phyloP scores from a whole-genome alignment of 1,140 invertebrate genomes.

The Pararge aegeria region DNA sequence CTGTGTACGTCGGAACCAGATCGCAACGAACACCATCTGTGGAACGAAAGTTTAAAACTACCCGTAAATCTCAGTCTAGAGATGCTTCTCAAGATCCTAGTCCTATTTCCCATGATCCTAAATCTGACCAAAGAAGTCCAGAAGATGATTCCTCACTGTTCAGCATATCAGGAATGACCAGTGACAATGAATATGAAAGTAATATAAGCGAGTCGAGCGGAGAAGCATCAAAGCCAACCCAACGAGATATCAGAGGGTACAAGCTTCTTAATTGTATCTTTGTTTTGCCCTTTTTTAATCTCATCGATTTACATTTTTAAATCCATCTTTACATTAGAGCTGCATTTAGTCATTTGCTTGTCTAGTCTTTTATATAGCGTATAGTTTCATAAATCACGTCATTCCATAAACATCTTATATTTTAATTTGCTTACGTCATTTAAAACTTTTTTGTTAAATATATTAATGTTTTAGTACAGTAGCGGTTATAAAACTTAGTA shows the following conservation, averaged over 20 bases:
- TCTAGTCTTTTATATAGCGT: neutral
- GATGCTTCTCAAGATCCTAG: constrained; percentile 70
- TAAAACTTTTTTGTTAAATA: too few species aligned
- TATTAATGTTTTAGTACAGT: too few species aligned
- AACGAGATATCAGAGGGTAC: constrained; percentile 73
- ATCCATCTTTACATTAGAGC: constrained; percentile 18
- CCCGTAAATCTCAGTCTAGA: constrained; percentile 58
- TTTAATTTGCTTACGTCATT: too few species aligned
- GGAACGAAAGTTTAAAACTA: constrained; percentile 54
- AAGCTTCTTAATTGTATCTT: constrained; percentile 66
- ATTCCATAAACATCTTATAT: neutral
- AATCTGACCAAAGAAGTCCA: constrained; percentile 76
- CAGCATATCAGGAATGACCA: constrained; percentile 80
- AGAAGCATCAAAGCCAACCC: constrained; percentile 72
- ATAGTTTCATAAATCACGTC: neutral
- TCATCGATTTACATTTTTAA: constrained; percentile 50
- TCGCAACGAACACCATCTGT: constrained; percentile 62
- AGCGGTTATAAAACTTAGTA: too few species aligned
- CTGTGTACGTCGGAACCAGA: constrained; percentile 65
- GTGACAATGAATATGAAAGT: constrained; percentile 77
- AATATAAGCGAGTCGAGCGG: constrained; percentile 77
- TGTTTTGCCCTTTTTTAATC: constrained; percentile 59
- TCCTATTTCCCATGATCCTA: constrained; percentile 67
- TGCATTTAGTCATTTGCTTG: constrained; percentile 5
- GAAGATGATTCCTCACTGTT: constrained; percentile 79